Conservation (phyloP, 2,797 vertebrate genomes). For the Molossus alvarezi region DNA sequence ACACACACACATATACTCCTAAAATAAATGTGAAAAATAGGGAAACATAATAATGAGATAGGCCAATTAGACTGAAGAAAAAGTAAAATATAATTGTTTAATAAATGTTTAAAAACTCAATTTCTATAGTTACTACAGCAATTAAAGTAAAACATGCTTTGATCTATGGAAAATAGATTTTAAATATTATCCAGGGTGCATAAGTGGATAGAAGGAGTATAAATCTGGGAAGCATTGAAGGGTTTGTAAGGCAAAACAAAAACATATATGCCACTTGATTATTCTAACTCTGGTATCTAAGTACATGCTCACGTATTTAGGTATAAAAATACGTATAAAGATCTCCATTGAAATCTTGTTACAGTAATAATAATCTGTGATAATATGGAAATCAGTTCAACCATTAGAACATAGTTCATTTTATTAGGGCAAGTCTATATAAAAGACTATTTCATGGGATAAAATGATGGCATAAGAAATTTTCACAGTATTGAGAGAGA, state of each 20-base stretch:
- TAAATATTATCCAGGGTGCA: background rate
- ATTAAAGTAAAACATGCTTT: background rate
- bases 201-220: background rate
- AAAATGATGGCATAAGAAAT: background rate
- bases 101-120: background rate
- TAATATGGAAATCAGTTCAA: background rate
- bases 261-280: background rate
- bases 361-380: background rate
- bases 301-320: background rate
- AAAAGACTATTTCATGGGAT: background rate
- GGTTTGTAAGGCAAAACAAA: background rate
- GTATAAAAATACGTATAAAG: conserved; percentile 43
- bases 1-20: background rate
- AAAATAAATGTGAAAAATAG: conserved; percentile 27
- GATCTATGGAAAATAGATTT: background rate
- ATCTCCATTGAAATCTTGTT: conserved; percentile 13
- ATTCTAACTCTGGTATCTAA: conserved; percentile 54
- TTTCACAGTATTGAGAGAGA: background rate
- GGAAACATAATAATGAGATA: background rate
- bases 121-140: background rate
- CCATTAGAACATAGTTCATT: background rate
- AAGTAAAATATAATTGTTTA: background rate
- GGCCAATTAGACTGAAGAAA: background rate
- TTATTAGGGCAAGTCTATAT: background rate
- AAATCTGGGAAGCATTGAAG: conserved; percentile 27